phyloP scores from a whole-genome alignment of 2,113 vertebrate genomes.

The Amblyornis subalaris region DNA sequence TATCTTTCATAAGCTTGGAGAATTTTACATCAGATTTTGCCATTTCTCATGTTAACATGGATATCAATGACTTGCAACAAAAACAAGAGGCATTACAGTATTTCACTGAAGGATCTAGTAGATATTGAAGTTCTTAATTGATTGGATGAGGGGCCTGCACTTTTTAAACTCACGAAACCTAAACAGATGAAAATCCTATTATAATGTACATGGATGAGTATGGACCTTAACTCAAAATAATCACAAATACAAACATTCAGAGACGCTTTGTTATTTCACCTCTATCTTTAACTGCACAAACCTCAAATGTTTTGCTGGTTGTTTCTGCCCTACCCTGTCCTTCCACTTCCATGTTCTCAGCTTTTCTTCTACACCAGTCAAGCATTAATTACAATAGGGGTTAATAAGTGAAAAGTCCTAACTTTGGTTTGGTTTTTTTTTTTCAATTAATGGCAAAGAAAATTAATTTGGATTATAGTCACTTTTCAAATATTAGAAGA shows the following conservation, averaged over 20 bases:
- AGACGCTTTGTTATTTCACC: accelerated
- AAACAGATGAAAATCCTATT: background rate
- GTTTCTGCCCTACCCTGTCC: background rate
- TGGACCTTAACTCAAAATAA: background rate
- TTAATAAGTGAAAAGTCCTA: background rate
- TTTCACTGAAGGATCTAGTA: background rate
- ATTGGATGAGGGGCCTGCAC: background rate
- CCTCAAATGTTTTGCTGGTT: background rate
- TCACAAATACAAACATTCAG: background rate
- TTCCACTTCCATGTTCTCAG: background rate
- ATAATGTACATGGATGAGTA: background rate
- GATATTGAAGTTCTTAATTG: background rate
- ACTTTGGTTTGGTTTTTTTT: too few species aligned
- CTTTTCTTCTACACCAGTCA: background rate
- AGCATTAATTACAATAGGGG: background rate
- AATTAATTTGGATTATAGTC: background rate
- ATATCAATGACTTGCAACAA: background rate
- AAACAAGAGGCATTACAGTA: background rate
- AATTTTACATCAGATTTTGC: background rate
- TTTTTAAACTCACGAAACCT: background rate
- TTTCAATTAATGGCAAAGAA: background rate
- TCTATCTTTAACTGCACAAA: background rate
- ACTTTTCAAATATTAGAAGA: background rate
- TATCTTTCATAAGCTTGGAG: background rate
- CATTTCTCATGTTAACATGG: background rate